These are phyloP conservation scores for Craseonycteris thonglongyai DNA, from an alignment of 2,113 vertebrate species.

Conservation along the genomic window DNA sequence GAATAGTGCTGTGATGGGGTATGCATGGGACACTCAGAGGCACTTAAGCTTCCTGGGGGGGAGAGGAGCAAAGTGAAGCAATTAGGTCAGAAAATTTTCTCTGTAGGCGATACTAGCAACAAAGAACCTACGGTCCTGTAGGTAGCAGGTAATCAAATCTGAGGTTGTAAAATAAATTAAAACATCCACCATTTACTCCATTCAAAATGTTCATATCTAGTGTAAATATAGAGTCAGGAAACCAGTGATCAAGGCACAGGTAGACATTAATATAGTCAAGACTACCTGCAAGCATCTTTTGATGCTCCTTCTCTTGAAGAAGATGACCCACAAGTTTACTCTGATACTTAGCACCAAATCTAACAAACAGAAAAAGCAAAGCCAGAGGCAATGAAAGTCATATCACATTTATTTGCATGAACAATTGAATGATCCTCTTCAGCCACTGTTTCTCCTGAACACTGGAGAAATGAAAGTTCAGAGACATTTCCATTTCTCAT, in stretches of 20 bases:
- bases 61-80: neutral
- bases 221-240: neutral
- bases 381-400: neutral
- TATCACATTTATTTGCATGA: neutral
- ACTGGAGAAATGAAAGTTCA: neutral
- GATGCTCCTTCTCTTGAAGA: neutral
- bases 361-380: neutral
- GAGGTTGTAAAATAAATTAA: neutral
- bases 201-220: neutral
- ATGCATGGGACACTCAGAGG: neutral
- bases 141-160: neutral
- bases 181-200: neutral
- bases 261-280: neutral
- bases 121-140: neutral
- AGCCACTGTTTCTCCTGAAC: neutral
- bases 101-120: neutral
- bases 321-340: neutral
- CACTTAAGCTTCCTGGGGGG: neutral
- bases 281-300: neutral
- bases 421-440: neutral
- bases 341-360: neutral
- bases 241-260: neutral
- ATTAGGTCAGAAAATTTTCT: neutral
- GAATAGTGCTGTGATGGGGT: neutral
- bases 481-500: neutral